Conservation (phyloP, 2,113 vertebrate species). For the Petrocephalus microphthalmus region DNA sequence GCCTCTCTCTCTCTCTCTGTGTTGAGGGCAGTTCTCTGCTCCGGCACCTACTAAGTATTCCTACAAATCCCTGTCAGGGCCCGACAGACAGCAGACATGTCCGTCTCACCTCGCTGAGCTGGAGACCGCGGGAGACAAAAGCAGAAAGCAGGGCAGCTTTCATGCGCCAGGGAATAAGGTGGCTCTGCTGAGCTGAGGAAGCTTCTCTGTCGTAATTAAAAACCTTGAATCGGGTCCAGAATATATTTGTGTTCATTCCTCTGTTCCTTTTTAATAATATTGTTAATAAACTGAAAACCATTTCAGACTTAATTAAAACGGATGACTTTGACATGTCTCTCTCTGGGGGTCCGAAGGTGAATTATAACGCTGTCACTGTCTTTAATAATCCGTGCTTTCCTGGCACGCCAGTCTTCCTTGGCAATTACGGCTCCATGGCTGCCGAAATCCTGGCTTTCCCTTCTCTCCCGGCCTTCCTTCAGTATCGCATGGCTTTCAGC, state of each 20-base stretch:
- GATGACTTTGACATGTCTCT: slow-evolving; percentile 58
- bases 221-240: slow-evolving; percentile 56
- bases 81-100: slow-evolving; percentile 21
- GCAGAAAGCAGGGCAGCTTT: slow-evolving; percentile 29
- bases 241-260: slow-evolving; percentile 51
- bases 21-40: slow-evolving; percentile 27
- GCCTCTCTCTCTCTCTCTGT: slow-evolving; percentile 1
- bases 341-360: slow-evolving; percentile 58
- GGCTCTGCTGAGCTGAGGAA: slow-evolving; percentile 40
- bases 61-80: slow-evolving; percentile 15
- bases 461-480: not conserved
- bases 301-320: slow-evolving; percentile 68
- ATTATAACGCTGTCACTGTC: slow-evolving; percentile 65
- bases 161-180: slow-evolving; percentile 25
- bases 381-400: slow-evolving; percentile 63
- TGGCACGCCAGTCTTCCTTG: slow-evolving; percentile 53
- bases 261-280: slow-evolving; percentile 61
- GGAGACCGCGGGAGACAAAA: slow-evolving; percentile 1
- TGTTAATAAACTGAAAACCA: slow-evolving; percentile 65
- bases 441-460: not conserved
- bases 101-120: slow-evolving; percentile 21
- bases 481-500: not conserved
- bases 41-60: slow-evolving; percentile 25
- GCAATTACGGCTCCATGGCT: slow-evolving; percentile 48
- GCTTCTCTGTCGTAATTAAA: slow-evolving; percentile 57